A percentile compares a stretch with the other conserved stretches of the same genome.
phyloP scores from a whole-genome alignment of 2,888 invertebrate species.

The Zaprionus bogoriensis region DNA sequence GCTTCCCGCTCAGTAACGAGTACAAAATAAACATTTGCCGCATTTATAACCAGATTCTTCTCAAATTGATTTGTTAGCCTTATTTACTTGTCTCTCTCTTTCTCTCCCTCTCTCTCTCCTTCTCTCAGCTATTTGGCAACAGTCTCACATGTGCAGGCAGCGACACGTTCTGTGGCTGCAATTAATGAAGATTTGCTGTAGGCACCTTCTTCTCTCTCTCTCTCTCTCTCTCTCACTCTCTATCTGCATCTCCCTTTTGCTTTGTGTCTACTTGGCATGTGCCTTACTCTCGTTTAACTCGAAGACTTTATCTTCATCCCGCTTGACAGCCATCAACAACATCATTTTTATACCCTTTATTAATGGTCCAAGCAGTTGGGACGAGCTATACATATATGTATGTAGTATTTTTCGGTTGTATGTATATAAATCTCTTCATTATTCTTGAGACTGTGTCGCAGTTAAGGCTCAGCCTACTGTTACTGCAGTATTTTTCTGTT shows the following conservation, averaged over 20 bases:
- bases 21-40: constrained; percentile 40
- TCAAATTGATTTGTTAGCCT: constrained; percentile 51
- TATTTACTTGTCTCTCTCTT: constrained; percentile 12
- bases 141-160: constrained; percentile 23
- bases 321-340: constrained; percentile 30
- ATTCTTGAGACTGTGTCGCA: too few species aligned
- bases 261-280: background rate
- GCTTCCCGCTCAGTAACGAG: background rate
- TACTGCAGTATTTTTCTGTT: too few species aligned
- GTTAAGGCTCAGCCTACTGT: too few species aligned
- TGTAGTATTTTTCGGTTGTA: background rate
- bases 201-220: constrained; percentile 12
- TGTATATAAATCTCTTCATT: too few species aligned
- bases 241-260: background rate
- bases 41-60: constrained; percentile 47
- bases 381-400: too few species aligned
- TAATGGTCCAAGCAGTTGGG: too few species aligned
- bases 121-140: background rate
- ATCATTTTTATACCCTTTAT: constrained; percentile 30
- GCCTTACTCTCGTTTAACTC: constrained; percentile 23
- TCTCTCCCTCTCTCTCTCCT: background rate
- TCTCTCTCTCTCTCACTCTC: background rate
- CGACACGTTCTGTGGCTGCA: constrained; percentile 35
- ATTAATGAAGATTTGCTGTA: constrained; percentile 50
- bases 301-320: constrained; percentile 32